A percentile compares a stretch with the other conserved stretches of the same genome.
phyloP scores from a whole-genome alignment of 2,113 vertebrate species.

The Nipponia nippon region DNA sequence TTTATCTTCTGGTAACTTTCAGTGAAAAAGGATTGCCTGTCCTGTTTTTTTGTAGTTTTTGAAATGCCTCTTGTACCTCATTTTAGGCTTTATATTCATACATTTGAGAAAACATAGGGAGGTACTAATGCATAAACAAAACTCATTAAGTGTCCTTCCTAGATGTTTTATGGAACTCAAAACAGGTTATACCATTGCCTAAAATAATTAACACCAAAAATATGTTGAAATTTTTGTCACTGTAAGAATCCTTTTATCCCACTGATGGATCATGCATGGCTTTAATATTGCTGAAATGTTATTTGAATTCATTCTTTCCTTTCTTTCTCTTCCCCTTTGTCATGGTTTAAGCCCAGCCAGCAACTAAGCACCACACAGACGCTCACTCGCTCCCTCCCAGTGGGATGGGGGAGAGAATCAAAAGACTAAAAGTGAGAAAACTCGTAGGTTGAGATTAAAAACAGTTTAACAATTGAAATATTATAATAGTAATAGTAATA shows the following conservation, averaged over 20 bases:
- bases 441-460: not conserved
- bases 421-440: not conserved
- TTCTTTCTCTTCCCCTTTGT: not conserved
- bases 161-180: not conserved
- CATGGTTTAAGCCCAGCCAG: not conserved
- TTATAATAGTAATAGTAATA: too few relatives aligned
- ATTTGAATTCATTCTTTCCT: not conserved
- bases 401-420: not conserved
- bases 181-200: not conserved
- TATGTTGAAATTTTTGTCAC: not conserved
- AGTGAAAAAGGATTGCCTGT: not conserved
- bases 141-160: not conserved
- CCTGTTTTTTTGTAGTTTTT: not conserved
- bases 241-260: not conserved
- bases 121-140: not conserved
- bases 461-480: not conserved
- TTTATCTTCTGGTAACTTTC: not conserved
- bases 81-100: not conserved
- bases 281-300: not conserved
- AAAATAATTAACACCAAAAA: not conserved
- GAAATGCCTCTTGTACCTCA: not conserved
- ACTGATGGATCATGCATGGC: not conserved
- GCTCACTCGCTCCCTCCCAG: fast-evolving
- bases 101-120: not conserved
- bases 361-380: not conserved